Evolutionary conservation across 53 echinoderm and acorn worm species (phyloP).

Genomic region (Mesocentrotus franciscanus): DNA sequence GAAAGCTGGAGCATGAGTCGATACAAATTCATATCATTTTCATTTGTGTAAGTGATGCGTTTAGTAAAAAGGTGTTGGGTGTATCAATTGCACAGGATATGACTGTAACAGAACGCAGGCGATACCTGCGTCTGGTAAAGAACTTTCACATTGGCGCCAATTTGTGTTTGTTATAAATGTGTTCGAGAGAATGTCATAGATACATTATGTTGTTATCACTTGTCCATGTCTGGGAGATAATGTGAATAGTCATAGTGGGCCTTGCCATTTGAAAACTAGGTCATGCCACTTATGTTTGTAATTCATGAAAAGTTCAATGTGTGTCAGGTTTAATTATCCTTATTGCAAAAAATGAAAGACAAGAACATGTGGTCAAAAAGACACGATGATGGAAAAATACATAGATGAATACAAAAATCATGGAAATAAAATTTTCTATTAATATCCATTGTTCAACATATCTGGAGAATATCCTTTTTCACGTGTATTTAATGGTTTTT

Average conservation of each 20-base stretch:
- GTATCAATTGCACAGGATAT: neutral
- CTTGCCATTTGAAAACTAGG: neutral
- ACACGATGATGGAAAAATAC: neutral
- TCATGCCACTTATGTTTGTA: neutral
- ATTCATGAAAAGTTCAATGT: neutral
- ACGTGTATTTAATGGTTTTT: too few species aligned
- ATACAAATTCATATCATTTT: conserved; percentile 48
- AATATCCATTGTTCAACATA: neutral
- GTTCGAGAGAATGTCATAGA: neutral
- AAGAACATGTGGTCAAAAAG: neutral
- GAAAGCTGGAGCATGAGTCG: neutral
- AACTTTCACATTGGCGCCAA: neutral
- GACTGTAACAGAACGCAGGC: conserved; percentile 17
- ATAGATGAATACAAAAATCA: neutral
- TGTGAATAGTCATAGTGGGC: neutral
- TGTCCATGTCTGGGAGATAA: neutral
- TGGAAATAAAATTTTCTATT: too few species aligned
- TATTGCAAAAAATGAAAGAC: neutral
- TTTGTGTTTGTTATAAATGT: neutral
- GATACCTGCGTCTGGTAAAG: neutral
- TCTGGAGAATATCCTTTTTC: neutral
- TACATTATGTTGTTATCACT: neutral
- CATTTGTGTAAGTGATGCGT: conserved; percentile 50
- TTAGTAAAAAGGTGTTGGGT: conserved; percentile 21
- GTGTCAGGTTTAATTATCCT: neutral